A percentile compares a stretch with the other conserved stretches of the same genome.
Conservation (phyloP, 1,140 invertebrate species). For the Brachionus asplanchnoidis region DNA sequence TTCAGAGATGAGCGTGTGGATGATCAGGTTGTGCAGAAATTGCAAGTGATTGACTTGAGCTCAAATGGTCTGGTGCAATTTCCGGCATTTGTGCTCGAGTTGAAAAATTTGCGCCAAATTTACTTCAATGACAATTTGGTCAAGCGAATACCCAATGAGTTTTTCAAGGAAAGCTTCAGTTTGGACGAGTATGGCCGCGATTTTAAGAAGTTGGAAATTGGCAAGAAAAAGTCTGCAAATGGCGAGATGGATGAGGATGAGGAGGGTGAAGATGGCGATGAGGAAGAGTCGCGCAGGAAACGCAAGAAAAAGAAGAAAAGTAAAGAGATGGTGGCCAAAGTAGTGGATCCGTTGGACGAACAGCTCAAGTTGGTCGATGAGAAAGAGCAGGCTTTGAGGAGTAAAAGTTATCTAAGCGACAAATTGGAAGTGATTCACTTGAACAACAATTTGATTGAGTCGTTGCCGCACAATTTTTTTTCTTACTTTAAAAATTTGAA, state of each 20-base stretch:
- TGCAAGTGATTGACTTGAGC: neutral
- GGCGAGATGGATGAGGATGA: neutral
- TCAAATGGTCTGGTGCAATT: neutral
- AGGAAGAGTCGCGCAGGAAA: neutral
- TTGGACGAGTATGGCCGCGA: neutral
- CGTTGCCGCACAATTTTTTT: conserved; percentile 12
- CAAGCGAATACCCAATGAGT: neutral
- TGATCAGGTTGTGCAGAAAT: neutral
- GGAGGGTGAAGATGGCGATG: neutral
- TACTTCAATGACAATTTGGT: conserved; percentile 36
- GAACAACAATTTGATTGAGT: conserved; percentile 4
- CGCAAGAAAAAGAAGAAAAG: neutral
- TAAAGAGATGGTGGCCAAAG: neutral
- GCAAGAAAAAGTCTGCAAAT: neutral
- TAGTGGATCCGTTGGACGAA: neutral
- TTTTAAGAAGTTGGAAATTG: neutral
- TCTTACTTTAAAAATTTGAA: neutral
- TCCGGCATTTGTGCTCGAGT: conserved; percentile 23
- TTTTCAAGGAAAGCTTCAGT: neutral
- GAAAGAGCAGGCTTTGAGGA: neutral
- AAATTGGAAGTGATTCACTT: conserved; percentile 10
- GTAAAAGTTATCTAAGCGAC: neutral
- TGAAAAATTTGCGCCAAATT: conserved; percentile 18
- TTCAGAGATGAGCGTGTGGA: neutral
- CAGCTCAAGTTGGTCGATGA: neutral